Conservation (phyloP, 2,113 vertebrate genomes). For the Oophaga pumilio region DNA sequence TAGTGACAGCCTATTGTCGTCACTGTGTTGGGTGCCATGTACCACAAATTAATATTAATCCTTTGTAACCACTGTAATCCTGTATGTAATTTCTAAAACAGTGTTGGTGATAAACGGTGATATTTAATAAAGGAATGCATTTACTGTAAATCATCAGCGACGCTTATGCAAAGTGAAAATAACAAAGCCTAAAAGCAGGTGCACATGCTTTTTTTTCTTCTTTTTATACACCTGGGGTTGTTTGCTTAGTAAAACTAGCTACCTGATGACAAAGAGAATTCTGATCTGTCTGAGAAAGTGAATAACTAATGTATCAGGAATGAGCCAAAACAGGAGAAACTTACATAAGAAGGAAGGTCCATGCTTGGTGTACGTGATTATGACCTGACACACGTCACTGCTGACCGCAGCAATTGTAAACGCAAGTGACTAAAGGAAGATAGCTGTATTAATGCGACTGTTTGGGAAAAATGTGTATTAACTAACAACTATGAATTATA, state of each 20-base stretch:
- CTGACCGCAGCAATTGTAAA: background rate
- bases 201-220: background rate
- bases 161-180: background rate
- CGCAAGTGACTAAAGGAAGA: background rate
- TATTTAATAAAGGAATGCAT: background rate
- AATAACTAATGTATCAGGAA: background rate
- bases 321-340: background rate
- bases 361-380: background rate
- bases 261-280: slow-evolving; percentile 3
- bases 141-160: background rate
- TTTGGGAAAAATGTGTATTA: too few relatives aligned
- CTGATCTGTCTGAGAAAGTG: background rate
- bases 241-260: slow-evolving; percentile 11
- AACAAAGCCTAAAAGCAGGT: slow-evolving; percentile 18
- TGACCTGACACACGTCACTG: background rate
- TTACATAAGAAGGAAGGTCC: background rate
- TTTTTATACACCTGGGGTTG: slow-evolving; percentile 38
- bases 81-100: too few relatives aligned
- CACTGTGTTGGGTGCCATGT: too few relatives aligned
- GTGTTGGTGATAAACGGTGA: too few relatives aligned
- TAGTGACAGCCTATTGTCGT: too few relatives aligned
- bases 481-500: too few relatives aligned
- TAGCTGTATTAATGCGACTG: too few relatives aligned
- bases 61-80: too few relatives aligned
- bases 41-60: too few relatives aligned